Percentiles rank a stretch among this genome's conserved stretches.
Evolutionary conservation across 2,113 vertebrate species (phyloP).

Genomic region (Pristiophorus japonicus): DNA sequence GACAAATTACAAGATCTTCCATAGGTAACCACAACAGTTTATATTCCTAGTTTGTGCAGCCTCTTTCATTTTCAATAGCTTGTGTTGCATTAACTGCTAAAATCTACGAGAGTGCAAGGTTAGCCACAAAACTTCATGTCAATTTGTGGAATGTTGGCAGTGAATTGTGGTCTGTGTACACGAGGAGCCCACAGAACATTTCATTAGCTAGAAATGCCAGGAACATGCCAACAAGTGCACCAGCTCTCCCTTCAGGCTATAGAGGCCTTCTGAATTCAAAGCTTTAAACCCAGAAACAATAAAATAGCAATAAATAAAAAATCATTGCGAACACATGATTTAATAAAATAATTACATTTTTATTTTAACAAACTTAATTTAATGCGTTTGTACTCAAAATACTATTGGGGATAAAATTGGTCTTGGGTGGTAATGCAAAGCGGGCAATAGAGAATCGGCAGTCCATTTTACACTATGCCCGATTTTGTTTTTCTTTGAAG

Average conservation of each 20-base stretch:
- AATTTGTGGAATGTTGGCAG: slow-evolving; percentile 34
- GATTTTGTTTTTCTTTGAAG: no score
- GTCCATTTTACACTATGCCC: no score
- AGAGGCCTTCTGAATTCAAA: not conserved
- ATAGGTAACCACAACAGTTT: slow-evolving; percentile 31
- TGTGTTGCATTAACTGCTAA: slow-evolving; percentile 39
- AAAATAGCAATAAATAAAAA: not conserved
- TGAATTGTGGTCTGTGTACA: not conserved
- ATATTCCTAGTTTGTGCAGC: not conserved
- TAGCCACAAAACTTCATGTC: slow-evolving; percentile 31
- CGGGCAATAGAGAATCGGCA: no score
- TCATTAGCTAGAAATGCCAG: slow-evolving; percentile 24
- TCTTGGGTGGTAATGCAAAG: not conserved
- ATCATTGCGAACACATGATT: not conserved
- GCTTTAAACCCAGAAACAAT: not conserved
- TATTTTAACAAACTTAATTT: not conserved
- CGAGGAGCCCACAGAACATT: not conserved
- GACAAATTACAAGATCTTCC: slow-evolving; percentile 23
- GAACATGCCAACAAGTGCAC: slow-evolving; percentile 37
- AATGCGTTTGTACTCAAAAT: not conserved
- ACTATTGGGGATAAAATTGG: not conserved
- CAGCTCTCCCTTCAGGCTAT: not conserved
- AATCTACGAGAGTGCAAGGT: slow-evolving; percentile 19
- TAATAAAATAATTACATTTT: not conserved
- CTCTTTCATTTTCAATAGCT: slow-evolving; percentile 39